phyloP scores from a whole-genome alignment of 2,113 vertebrate species.

The Xenopus laevis region DNA sequence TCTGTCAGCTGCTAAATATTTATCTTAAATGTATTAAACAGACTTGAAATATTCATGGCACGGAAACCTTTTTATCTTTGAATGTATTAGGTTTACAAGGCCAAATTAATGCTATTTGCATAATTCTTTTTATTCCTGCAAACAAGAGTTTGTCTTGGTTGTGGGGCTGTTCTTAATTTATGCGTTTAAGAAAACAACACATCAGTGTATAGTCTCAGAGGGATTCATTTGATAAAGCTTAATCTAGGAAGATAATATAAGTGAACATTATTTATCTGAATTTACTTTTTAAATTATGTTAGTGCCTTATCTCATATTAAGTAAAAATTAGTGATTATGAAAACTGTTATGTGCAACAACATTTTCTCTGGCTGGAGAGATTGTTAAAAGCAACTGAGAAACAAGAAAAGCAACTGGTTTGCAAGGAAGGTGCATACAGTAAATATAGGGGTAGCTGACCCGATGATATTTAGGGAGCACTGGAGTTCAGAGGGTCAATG shows the following conservation, averaged over 20 bases:
- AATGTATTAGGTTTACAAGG: constrained; percentile 63
- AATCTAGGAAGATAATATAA: neutral
- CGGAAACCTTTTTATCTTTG: constrained; percentile 54
- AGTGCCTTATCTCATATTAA: constrained; percentile 5
- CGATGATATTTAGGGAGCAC: too few species aligned
- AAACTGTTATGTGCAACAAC: neutral
- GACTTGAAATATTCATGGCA: constrained; percentile 64
- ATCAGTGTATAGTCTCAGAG: constrained; percentile 47
- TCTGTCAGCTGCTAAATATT: constrained; percentile 63
- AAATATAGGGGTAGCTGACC: too few species aligned
- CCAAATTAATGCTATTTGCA: constrained; percentile 66
- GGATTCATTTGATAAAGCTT: neutral
- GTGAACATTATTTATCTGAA: neutral
- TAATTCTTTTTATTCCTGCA: constrained; percentile 56
- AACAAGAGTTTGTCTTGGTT: constrained; percentile 57
- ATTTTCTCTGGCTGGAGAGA: neutral
- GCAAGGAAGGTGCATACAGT: too few species aligned
- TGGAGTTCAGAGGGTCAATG: too few species aligned
- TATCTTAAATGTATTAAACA: constrained; percentile 65
- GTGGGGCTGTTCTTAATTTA: constrained; percentile 55
- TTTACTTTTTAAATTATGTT: neutral
- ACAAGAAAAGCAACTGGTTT: too few species aligned
- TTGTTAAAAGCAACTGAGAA: neutral
- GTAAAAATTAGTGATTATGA: neutral
- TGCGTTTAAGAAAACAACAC: constrained; percentile 54